Evolutionary conservation across 2,888 invertebrate species (phyloP), one percentile per base, ranked within the genome.

Genomic region (Ectobius pallidus): DNA sequence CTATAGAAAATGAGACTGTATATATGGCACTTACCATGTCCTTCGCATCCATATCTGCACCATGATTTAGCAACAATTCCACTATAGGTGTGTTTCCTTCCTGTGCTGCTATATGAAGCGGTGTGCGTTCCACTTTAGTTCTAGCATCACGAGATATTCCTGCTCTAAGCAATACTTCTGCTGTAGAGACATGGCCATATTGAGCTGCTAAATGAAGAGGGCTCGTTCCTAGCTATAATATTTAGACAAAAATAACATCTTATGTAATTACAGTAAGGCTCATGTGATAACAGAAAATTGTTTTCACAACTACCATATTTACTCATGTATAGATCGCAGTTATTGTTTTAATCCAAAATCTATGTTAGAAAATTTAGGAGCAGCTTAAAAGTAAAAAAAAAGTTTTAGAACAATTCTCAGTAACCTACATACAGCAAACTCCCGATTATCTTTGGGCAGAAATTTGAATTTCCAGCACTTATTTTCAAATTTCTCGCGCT

Each of bases 81-180:
- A 92, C 92, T 78, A 95, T 91, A 74, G 87, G 86, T 71, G 88
- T 84, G 83, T 96, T 92, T 0, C 96, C 97, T 79, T 92, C 93
- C 80, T 90, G 91, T 2, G 93, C 91, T 42, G 96, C 96, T 81
- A 95, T 88, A 84, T 97, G 97, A 77, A 97, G 84, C 34, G 97
- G 94, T 22, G 97, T 96, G 79, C 95, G 88, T 81, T 96, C 96
- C 1, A 95, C 94, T 86, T 97, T 97, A 32, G 95, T 97, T 79
- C 94, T 88, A 1, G 94, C 91, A 86, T 97, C 96, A 77, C 93
- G 89, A 70, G 93, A 92, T 77, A 95, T 93, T 71, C 96, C 97
- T 20, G 95, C 94, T 75, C 92, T 86, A 73, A 97, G 85, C 75
- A 97, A 86, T 78, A 94, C 90, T 79, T 92, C 92, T 78, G 93